Percentiles rank a stretch among this genome's conserved stretches.
phyloP scores from a whole-genome alignment of 2,113 vertebrate genomes.

The Microcebus murinus region DNA sequence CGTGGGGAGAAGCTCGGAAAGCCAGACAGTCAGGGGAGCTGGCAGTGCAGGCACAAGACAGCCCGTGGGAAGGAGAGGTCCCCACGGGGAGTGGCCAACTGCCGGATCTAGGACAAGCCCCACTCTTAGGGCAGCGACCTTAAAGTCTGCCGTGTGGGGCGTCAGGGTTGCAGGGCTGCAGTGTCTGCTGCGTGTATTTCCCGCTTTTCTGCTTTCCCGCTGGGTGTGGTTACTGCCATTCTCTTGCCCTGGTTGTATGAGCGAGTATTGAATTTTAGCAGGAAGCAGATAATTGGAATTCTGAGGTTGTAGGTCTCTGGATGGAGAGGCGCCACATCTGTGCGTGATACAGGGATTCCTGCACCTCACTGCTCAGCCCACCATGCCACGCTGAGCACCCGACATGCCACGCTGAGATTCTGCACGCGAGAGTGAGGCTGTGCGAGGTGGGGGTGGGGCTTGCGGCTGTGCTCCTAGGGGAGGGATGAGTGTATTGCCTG shows the following conservation, averaged over 20 bases:
- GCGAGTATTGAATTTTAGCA: background rate
- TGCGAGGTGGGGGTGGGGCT: no score
- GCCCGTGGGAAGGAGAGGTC: accelerated
- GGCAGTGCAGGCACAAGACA: background rate
- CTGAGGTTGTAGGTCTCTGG: background rate
- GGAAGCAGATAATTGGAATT: background rate
- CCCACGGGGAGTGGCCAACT: background rate
- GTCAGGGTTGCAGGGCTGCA: accelerated
- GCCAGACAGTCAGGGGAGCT: background rate
- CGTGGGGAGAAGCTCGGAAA: background rate
- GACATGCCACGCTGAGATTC: no score
- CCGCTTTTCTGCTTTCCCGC: background rate
- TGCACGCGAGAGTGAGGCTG: accelerated
- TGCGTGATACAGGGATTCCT: background rate
- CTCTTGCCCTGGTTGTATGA: background rate
- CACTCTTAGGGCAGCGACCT: background rate
- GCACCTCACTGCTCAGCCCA: no score
- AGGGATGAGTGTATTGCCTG: background rate
- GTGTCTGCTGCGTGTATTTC: background rate
- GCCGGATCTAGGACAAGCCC: background rate
- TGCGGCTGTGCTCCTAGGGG: no score
- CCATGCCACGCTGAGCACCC: no score
- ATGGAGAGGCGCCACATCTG: background rate
- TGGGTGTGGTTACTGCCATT: no score
- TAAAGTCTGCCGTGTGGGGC: background rate